These are phyloP conservation scores for Luffia ferchaultella DNA, from an alignment of 2,888 invertebrate species.

Conservation along the genomic window DNA sequence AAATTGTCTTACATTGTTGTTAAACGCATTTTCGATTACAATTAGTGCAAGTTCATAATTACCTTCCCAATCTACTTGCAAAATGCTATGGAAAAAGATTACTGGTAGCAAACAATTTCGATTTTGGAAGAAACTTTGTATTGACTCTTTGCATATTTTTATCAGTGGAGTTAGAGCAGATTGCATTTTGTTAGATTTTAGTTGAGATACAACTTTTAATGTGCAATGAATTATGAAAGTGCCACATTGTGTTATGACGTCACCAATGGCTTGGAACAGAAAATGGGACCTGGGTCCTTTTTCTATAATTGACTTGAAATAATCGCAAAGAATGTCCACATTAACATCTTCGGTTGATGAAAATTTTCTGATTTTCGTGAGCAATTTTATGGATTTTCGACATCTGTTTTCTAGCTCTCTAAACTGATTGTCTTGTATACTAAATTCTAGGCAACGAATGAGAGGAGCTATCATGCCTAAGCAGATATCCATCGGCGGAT, in stretches of 20 bases:
- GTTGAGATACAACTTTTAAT: constrained; percentile 46
- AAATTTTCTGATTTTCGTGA: constrained; percentile 70
- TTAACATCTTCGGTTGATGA: constrained; percentile 62
- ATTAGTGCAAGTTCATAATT: constrained; percentile 66
- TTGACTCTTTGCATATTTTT: constrained; percentile 57
- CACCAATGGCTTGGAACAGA: constrained; percentile 72
- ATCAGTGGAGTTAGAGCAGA: constrained; percentile 38
- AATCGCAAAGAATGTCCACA: constrained; percentile 56
- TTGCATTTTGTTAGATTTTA: constrained; percentile 33
- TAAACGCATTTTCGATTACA: constrained; percentile 68
- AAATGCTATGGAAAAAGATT: constrained; percentile 69
- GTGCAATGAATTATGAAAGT: constrained; percentile 71
- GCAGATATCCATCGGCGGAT: constrained; percentile 72
- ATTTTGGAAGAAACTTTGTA: constrained; percentile 69
- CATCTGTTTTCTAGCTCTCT: constrained; percentile 71
- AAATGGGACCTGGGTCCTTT: constrained; percentile 71
- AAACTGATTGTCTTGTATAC: constrained; percentile 73
- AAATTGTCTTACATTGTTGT: constrained; percentile 68
- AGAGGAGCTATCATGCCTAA: constrained; percentile 75
- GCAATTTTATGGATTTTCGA: constrained; percentile 66
- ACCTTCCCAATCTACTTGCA: constrained; percentile 72
- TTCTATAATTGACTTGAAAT: constrained; percentile 66
- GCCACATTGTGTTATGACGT: constrained; percentile 69
- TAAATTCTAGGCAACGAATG: constrained; percentile 73
- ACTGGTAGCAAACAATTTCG: constrained; percentile 71